Evolutionary conservation across 2,113 vertebrate species (phyloP).

Genomic region (Mus spicilegus): DNA sequence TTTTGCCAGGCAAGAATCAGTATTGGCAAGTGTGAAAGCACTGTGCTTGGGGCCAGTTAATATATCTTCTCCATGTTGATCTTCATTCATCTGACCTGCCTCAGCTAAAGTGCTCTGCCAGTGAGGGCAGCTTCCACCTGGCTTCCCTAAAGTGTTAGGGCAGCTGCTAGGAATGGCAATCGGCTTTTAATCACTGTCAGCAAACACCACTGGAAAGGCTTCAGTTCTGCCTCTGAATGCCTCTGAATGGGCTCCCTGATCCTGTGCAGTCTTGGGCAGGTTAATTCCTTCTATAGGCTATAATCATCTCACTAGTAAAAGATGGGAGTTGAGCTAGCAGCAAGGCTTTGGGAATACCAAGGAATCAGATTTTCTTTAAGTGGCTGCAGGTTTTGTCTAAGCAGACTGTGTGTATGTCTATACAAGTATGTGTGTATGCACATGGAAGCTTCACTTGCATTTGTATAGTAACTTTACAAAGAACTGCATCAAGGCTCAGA

Average conservation of each 20-base stretch:
- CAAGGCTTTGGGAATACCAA: background rate
- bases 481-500: background rate
- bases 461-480: background rate
- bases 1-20: background rate
- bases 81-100: background rate
- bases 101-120: background rate
- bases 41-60: background rate
- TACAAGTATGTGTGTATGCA: fast-evolving
- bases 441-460: background rate
- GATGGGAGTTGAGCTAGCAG: background rate
- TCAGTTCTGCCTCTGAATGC: background rate
- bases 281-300: background rate
- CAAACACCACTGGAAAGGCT: background rate
- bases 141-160: background rate
- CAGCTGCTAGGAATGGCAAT: background rate
- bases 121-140: background rate
- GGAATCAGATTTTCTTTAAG: background rate
- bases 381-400: background rate
- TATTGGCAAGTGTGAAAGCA: background rate
- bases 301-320: background rate
- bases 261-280: background rate
- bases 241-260: background rate
- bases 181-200: background rate
- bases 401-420: background rate
- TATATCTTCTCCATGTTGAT: background rate